Base-by-base conservation (phyloP, 2,888 invertebrate species). In the Phortica okadai region DNA sequence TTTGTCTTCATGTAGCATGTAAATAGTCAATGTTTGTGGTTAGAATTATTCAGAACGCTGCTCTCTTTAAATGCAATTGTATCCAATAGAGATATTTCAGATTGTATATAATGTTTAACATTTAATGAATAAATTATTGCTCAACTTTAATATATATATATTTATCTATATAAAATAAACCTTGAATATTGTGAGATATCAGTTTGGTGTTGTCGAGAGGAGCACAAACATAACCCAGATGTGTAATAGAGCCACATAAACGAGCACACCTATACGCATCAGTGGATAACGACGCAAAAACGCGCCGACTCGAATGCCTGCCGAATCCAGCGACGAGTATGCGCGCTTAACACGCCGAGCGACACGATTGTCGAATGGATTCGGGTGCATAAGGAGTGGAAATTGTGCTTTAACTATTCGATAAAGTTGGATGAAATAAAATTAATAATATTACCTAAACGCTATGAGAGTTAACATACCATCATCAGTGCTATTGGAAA, bases 191-290 rank as follows among this genome's bases (percentile, higher is more conserved):
- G 33, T 33, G 33, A 5, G 33, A 33, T 86, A 64, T 7, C 76
- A 89, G 73, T 89, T 88, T 58, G 90, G 90, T 6, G 91, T 89
- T 4, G 95, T 96, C 5, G 95, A 95, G 76, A 96, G 93, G 74
- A 97, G 91, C 21, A 97, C 95, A 73, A 96, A 93, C 90, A 96
- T 93, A 73, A 97, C 96, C 96, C 96, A 97, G 25, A 96, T 91
- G 90, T 97, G 97, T 14, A 97, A 92, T 73, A 96, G 91, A n/a
- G 95, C 96, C 94, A 97, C 96, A 90, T 98, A 98, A 84, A 95
- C 92, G 78, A 97, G 93, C n/a, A 97, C 94, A 89, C 96, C 94
- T 77, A 97, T 94, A 84, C 97, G 93, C 77, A 97, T 95, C 67
- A 96, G 91, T 0, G 97, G 97, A 91, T 97, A 96, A 77, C 97